Percentiles rank a stretch among this genome's conserved stretches.
Evolutionary conservation across 1,140 invertebrate species (phyloP).

Genomic region (Geopemphigus sp.): DNA sequence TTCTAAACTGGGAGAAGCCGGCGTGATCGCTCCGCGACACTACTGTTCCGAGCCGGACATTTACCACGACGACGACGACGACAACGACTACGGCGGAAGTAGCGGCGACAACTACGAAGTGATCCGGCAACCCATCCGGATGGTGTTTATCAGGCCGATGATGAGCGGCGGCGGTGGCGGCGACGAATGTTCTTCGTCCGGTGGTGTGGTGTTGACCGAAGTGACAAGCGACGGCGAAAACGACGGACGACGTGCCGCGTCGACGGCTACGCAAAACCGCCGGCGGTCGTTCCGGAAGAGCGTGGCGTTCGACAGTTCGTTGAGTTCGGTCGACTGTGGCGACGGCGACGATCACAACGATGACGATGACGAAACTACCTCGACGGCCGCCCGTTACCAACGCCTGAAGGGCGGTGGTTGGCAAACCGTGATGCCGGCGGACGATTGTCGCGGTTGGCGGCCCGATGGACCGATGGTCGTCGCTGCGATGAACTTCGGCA

Average conservation of each 20-base stretch:
- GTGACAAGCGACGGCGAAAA: conserved; percentile 3
- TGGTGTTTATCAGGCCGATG: conserved; percentile 23
- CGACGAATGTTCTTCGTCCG: neutral
- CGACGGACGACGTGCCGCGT: neutral
- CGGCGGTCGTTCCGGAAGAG: conserved; percentile 39
- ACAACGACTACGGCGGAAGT: neutral
- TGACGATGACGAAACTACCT: neutral
- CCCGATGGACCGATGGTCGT: neutral
- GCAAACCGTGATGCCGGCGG: neutral
- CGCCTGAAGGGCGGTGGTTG: conserved; percentile 6
- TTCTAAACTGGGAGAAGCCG: conserved; percentile 58
- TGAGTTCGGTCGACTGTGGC: neutral
- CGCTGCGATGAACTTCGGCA: conserved; percentile 1
- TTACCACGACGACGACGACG: neutral
- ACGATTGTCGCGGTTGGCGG: neutral
- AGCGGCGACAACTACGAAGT: conserved; percentile 23
- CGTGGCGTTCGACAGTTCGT: conserved; percentile 26
- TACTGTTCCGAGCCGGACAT: conserved; percentile 31
- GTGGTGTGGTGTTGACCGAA: conserved; percentile 18
- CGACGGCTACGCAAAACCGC: neutral
- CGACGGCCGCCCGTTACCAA: neutral
- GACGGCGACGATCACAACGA: too few relatives aligned
- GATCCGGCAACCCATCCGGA: neutral
- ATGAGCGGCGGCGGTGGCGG: neutral
- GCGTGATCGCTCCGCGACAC: conserved; percentile 54